These are phyloP conservation scores for Monochamus alternatus DNA, from an alignment of 2,888 invertebrate genomes.

Conservation along the genomic window DNA sequence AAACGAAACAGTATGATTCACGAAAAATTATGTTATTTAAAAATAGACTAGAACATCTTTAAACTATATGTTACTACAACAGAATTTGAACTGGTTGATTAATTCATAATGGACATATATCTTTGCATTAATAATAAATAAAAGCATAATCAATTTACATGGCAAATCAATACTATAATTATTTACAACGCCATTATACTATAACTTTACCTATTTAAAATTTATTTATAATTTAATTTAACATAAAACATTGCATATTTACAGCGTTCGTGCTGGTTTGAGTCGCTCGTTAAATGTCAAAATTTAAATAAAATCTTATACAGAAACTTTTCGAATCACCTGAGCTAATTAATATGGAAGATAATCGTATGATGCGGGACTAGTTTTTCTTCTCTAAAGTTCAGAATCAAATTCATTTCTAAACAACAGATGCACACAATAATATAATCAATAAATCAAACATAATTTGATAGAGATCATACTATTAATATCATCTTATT, in stretches of 20 bases:
- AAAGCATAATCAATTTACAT: neutral
- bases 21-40: too few species aligned
- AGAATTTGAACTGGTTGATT: too few species aligned
- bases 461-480: too few species aligned
- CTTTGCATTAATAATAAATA: too few species aligned
- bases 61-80: too few species aligned
- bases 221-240: neutral
- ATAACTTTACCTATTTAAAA: neutral
- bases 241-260: neutral
- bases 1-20: too few species aligned
- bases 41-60: too few species aligned
- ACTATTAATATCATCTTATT: too few species aligned
- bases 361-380: neutral
- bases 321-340: neutral
- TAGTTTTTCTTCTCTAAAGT: neutral
- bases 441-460: too few species aligned
- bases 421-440: too few species aligned
- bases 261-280: neutral
- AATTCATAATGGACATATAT: too few species aligned
- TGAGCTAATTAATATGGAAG: neutral
- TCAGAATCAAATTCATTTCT: neutral
- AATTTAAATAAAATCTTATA: constrained; percentile 14
- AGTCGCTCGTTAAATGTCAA: constrained; percentile 1
- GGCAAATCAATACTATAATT: neutral
- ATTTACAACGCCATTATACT: neutral